Conservation (phyloP, 2,113 vertebrate genomes). For the Pangasianodon gigas region DNA sequence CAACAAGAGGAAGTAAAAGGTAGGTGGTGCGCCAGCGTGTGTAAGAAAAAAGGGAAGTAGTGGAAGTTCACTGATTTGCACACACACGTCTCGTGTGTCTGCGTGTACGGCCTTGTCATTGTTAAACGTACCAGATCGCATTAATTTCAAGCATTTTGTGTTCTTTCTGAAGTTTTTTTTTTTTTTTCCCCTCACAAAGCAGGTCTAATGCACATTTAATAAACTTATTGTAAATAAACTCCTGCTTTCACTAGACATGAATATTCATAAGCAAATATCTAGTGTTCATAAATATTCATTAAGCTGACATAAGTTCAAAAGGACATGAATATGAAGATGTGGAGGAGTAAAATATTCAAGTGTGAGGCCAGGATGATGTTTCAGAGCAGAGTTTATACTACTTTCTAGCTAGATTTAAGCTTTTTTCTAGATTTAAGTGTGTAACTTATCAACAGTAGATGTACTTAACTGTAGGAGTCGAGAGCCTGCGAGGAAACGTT, state of each 20-base stretch:
- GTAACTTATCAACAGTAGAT: too few relatives aligned
- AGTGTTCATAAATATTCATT: background rate
- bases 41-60: conserved; percentile 1
- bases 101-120: too few relatives aligned
- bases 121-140: background rate
- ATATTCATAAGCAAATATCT: background rate
- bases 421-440: too few relatives aligned
- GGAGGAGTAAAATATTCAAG: background rate
- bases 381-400: too few relatives aligned
- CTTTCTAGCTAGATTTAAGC: too few relatives aligned
- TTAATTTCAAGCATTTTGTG: background rate
- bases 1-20: background rate
- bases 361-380: too few relatives aligned
- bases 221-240: background rate
- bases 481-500: too few relatives aligned
- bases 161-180: too few relatives aligned
- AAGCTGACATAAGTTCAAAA: background rate
- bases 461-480: too few relatives aligned
- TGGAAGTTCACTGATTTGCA: conserved; percentile 17
- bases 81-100: background rate
- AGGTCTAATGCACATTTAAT: too few relatives aligned
- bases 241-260: background rate
- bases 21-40: background rate
- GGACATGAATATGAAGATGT: background rate
- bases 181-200: too few relatives aligned